Evolutionary conservation across 2,797 vertebrate genomes (phyloP).

Genomic region (Pangasius macronema): DNA sequence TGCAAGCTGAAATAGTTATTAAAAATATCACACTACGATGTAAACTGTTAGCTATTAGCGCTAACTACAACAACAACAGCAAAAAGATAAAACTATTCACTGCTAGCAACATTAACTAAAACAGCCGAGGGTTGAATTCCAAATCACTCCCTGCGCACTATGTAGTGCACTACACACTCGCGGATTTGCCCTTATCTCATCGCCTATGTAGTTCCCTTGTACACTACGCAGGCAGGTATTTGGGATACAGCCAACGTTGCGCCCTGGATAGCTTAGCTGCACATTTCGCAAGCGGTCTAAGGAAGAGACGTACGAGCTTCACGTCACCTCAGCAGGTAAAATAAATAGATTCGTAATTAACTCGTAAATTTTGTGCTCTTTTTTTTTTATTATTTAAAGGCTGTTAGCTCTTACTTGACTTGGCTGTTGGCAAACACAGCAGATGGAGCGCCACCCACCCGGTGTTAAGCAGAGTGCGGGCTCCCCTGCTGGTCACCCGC

Average conservation of each 20-base stretch:
- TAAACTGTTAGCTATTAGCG: background rate
- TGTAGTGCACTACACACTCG: background rate
- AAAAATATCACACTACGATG: background rate
- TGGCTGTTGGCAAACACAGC: constrained; percentile 34
- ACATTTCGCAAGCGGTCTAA: background rate
- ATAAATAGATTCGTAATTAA: background rate
- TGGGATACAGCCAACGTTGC: constrained; percentile 4
- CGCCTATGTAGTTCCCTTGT: background rate
- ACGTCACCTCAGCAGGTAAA: background rate
- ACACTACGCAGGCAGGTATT: background rate
- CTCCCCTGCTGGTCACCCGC: background rate
- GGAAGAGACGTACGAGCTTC: background rate
- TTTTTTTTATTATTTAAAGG: too few relatives aligned
- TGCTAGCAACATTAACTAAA: background rate
- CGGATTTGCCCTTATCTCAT: background rate
- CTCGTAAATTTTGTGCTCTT: background rate
- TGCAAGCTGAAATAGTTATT: background rate
- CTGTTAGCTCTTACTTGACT: constrained; percentile 18
- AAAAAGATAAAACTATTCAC: background rate
- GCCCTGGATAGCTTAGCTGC: background rate
- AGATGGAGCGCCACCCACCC: constrained; percentile 55
- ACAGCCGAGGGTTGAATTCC: background rate
- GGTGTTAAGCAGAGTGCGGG: background rate
- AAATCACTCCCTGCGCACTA: background rate
- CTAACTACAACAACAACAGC: background rate